A percentile compares a stretch with the other conserved stretches of the same genome.
phyloP scores from a whole-genome alignment of 2,888 invertebrate genomes.

The Tiliacea aurago region DNA sequence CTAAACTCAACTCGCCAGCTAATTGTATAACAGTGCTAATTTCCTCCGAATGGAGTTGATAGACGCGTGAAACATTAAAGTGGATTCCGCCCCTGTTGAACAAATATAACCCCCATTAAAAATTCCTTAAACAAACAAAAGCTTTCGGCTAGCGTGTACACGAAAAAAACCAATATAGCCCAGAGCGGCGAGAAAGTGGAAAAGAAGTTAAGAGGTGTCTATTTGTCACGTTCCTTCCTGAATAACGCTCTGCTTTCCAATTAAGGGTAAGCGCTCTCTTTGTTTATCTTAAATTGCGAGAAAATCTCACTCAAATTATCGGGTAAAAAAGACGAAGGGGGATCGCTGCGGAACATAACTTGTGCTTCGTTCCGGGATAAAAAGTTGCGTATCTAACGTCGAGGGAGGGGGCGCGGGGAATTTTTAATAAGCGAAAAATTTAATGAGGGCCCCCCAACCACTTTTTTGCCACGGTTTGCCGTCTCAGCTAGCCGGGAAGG shows the following conservation, averaged over 20 bases:
- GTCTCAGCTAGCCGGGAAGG: constrained; percentile 79
- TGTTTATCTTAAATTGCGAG: constrained; percentile 91
- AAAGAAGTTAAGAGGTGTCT: constrained; percentile 91
- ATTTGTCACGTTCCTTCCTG: constrained; percentile 90
- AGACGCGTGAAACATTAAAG: constrained; percentile 59
- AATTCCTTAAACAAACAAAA: constrained; percentile 88
- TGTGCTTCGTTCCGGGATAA: constrained; percentile 86
- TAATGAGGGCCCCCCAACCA: constrained; percentile 85
- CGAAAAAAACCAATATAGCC: constrained; percentile 88
- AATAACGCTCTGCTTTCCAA: constrained; percentile 90
- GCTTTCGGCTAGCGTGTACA: constrained; percentile 82
- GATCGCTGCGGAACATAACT: constrained; percentile 86
- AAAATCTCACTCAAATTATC: constrained; percentile 91
- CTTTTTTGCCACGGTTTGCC: constrained; percentile 82
- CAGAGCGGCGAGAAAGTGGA: constrained; percentile 86
- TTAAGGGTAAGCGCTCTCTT: constrained; percentile 91
- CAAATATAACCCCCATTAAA: constrained; percentile 82
- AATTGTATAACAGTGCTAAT: constrained; percentile 38
- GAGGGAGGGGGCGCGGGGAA: constrained; percentile 87
- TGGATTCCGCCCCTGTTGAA: constrained; percentile 65
- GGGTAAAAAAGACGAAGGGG: constrained; percentile 88
- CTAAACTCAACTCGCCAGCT: constrained; percentile 1
- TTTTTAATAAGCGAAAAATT: constrained; percentile 91
- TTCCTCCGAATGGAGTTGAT: constrained; percentile 47
- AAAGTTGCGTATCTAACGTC: constrained; percentile 87